Evolutionary conservation across 2,797 vertebrate genomes (phyloP).

Genomic region (Natrix natrix): DNA sequence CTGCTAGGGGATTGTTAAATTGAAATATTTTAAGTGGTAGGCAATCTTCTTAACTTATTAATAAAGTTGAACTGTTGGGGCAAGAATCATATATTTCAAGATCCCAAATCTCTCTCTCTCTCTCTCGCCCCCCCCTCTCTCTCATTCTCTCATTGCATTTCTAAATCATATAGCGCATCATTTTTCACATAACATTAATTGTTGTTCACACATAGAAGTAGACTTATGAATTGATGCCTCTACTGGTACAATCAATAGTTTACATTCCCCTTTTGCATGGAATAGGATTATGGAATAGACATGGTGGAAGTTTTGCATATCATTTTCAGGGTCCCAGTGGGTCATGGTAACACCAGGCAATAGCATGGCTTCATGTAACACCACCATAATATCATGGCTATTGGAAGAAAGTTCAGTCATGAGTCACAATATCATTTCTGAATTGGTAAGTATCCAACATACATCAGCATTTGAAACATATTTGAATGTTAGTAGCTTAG

Average conservation of each 20-base stretch:
- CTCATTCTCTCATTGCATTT: neutral
- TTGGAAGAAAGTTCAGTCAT: no score
- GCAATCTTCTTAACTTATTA: neutral
- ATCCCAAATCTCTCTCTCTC: neutral
- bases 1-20: neutral
- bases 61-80: neutral
- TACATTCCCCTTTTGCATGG: neutral
- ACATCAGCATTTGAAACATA: no score
- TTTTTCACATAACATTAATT: neutral
- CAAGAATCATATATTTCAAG: neutral
- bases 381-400: no score
- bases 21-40: neutral
- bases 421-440: no score
- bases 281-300: neutral
- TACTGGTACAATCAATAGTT: neutral
- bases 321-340: no score
- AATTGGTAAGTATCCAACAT: no score
- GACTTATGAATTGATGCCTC: neutral
- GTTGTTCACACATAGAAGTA: neutral
- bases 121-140: neutral
- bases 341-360: no score
- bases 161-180: neutral
- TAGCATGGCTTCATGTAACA: no score
- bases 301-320: neutral
- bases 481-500: no score